Evolutionary conservation across 2,888 invertebrate genomes (phyloP).

Genomic region (Rhopalosiphum nymphaeae): DNA sequence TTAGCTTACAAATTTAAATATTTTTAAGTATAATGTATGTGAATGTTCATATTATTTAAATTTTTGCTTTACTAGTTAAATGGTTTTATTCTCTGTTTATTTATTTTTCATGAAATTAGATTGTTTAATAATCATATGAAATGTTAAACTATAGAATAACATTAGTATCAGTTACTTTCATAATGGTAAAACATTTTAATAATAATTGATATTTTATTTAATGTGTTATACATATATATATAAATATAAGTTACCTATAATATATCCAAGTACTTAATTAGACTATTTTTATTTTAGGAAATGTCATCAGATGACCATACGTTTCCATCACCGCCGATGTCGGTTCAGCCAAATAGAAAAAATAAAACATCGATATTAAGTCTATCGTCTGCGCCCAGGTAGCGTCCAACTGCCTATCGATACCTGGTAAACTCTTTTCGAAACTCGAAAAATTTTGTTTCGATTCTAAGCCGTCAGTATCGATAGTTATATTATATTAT

Average conservation of each 20-base stretch:
- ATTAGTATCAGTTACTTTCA: background rate
- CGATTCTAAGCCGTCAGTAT: constrained; percentile 60
- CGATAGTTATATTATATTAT: constrained; percentile 62
- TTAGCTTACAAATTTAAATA: background rate
- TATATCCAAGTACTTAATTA: background rate
- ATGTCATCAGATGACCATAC: constrained; percentile 59
- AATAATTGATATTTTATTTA: background rate
- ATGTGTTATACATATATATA: background rate
- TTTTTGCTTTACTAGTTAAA: background rate
- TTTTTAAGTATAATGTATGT: background rate
- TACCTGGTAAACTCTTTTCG: constrained; percentile 56
- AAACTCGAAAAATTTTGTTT: constrained; percentile 54
- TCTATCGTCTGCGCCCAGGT: constrained; percentile 51
- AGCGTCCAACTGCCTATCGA: constrained; percentile 61
- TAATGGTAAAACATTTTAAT: background rate
- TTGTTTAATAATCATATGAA: background rate
- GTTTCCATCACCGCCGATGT: constrained; percentile 78
- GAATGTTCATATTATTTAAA: background rate
- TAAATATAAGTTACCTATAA: background rate
- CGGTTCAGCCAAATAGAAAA: constrained; percentile 88
- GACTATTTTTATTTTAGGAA: constrained; percentile 49
- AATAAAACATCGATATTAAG: constrained; percentile 72
- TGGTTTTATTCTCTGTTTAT: background rate
- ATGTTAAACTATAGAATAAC: background rate
- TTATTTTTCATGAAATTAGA: background rate